phyloP scores from a whole-genome alignment of 2,797 vertebrate genomes.

The Rachycentron canadum region DNA sequence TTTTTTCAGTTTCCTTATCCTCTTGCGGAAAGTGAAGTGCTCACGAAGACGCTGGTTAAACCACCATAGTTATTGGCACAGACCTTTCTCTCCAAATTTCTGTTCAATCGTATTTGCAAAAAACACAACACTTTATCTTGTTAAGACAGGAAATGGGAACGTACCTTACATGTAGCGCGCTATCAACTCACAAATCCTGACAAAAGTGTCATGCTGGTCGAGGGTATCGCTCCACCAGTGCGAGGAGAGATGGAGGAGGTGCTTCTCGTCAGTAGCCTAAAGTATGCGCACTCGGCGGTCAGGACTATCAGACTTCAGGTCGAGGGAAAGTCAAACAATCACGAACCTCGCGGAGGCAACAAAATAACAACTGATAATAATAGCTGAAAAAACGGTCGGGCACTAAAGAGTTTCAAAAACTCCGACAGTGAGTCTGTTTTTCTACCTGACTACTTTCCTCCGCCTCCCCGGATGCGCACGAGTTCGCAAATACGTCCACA shows the following conservation, averaged over 20 bases:
- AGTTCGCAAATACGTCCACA: slow-evolving; percentile 18
- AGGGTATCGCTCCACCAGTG: slow-evolving; percentile 10
- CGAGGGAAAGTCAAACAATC: not conserved
- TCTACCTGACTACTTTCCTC: no score
- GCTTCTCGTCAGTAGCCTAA: slow-evolving; percentile 23
- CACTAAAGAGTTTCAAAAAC: no score
- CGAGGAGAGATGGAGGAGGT: slow-evolving; percentile 57
- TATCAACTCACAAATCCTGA: slow-evolving; percentile 57
- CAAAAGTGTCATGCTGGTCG: slow-evolving; percentile 54
- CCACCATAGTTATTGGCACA: not conserved
- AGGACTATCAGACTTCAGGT: not conserved
- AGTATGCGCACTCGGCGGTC: slow-evolving; percentile 16
- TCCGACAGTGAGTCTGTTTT: no score
- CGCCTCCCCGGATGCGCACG: not conserved
- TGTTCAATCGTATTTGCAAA: not conserved
- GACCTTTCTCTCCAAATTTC: not conserved
- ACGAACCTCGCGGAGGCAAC: not conserved
- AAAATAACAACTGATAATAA: no score
- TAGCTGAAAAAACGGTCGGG: no score
- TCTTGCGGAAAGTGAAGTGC: slow-evolving; percentile 20
- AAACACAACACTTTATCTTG: not conserved
- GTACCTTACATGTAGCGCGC: not conserved
- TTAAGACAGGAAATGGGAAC: not conserved
- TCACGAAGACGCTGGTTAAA: slow-evolving; percentile 12
- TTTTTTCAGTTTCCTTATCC: slow-evolving; percentile 54